Evolutionary conservation across 1,140 invertebrate genomes (phyloP), one percentile per base, ranked within the genome.

Genomic region (Glossosoma conforme): DNA sequence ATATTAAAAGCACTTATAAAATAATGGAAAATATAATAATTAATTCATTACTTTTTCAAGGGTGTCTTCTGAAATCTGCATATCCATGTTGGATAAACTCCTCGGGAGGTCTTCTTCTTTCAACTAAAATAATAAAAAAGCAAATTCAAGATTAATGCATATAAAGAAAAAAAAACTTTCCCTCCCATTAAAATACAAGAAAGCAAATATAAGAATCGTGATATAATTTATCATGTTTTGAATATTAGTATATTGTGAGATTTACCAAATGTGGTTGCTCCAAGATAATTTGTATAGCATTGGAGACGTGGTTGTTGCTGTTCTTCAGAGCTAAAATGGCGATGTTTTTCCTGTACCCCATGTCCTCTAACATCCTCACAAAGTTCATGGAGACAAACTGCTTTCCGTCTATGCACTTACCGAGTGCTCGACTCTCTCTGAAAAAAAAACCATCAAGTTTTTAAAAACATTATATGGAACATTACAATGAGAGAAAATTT

Each of bases 261-360:
- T 15, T 59, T 19, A 72, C 70, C 61, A 64, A 25, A 14, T 78
- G 70, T 1, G 78, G 78, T 51, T 79, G 70, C 38, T 83, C 78
- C 60, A 80, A 75, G 44, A 85, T 73, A 44, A 83, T 70, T 51
- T 83, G 76, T 30, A 89, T 70, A 17, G 85, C 84, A 28, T 74
- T 65, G 1, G 75, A 73, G 2, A 85, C 71, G 62, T 83, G 72
- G 68, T 89, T 89, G 58, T 88, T 82, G 11, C 76, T 66, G 51
- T 77, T 75, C 51, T 76, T 70, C 14, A 89, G 64, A 1, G 86
- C 85, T 8, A 68, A 54, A 0, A 72, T 61, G 2, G 83, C 77
- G 9, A 77, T 62, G 4, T 72, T 66, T 2, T 72, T 70, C 8
- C 72, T 58, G 68, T 74, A 89, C 0, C 86, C 85, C 86, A 89